A percentile compares a stretch with the other conserved stretches of the same genome.
Conservation (phyloP, 2,797 vertebrate species). For the Gouania willdenowi region DNA sequence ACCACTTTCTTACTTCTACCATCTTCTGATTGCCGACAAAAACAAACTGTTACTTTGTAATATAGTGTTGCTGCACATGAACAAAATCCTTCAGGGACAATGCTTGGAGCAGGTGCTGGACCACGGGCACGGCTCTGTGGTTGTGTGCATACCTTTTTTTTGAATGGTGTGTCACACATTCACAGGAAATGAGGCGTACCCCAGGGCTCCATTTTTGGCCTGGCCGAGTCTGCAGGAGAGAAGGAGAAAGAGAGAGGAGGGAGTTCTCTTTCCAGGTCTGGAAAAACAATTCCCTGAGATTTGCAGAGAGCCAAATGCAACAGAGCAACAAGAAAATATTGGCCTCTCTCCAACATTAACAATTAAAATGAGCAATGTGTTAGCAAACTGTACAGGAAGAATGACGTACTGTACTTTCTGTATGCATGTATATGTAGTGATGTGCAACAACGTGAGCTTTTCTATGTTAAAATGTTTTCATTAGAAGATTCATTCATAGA, state of each 20-base stretch:
- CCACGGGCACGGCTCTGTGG: conserved; percentile 1
- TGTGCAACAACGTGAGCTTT: too few relatives aligned
- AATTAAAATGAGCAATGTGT: conserved; percentile 52
- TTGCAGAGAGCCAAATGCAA: conserved; percentile 56
- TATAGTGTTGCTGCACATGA: conserved; percentile 8
- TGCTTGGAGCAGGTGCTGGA: not conserved
- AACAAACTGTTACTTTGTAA: not conserved
- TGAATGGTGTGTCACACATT: conserved; percentile 16
- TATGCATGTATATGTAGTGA: too few relatives aligned
- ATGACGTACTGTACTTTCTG: too few relatives aligned
- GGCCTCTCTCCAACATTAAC: conserved; percentile 46
- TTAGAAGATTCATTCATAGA: conserved; percentile 26
- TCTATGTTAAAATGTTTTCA: too few relatives aligned
- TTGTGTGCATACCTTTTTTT: conserved; percentile 9
- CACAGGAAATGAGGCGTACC: conserved; percentile 50
- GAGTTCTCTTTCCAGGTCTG: conserved; percentile 39
- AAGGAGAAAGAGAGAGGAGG: not conserved
- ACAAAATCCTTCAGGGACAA: conserved; percentile 9
- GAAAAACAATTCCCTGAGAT: conserved; percentile 53
- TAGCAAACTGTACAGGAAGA: too few relatives aligned
- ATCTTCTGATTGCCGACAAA: conserved; percentile 7
- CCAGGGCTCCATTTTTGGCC: conserved; percentile 41
- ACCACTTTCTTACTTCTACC: not conserved
- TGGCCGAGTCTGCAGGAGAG: conserved; percentile 19
- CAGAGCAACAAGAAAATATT: conserved; percentile 39